Evolutionary conservation across 2,113 vertebrate species (phyloP), one percentile per base, ranked within the genome.

Genomic region (Formicarius rufipectus): DNA sequence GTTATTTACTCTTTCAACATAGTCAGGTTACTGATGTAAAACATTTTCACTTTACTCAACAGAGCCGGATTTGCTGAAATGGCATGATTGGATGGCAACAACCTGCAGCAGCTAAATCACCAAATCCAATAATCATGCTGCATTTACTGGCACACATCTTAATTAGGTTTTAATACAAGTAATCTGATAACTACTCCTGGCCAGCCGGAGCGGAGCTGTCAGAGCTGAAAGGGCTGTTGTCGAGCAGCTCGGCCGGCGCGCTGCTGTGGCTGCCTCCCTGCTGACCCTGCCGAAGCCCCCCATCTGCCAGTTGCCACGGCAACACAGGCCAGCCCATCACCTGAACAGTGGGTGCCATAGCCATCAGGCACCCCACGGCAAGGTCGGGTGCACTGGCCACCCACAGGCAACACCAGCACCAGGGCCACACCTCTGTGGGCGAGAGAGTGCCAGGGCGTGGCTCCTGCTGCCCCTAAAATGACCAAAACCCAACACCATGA

Each of bases 111-210:
- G 98, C 98, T 98, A 98, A 98, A 98, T 96, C 97, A 98, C 98
- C 96, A 98, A 99, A 99, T 98, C 98, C 98, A 98, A 98, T 98
- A 99, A 98, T 97, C 97, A 96, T n/a, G 86, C 97, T 97, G 97
- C 97, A 98, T 97, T 98, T 97, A 98, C 94, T 99, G 99, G 98
- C 98, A 98, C 98, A 98, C 97, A 97, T 98, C 98, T 98, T 99
- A 99, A 99, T 99, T 99, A 98, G 98, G 98, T 98, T 98, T 98
- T 99, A 99, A 99, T 98, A 98, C 97, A 97, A 98, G 98, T 98
- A 98, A 99, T 98, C 98, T 96, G 98, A 96, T 98, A 97, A 97
- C 97, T 94, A 96, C 97, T 96, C 92, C 97, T 97, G 97, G 98
- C 97, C 96, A 96, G 97, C 94, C 96, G 74, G 87, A 52, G 87